Evolutionary conservation across 2,113 vertebrate species (phyloP).

Genomic region (Elephas maximus): DNA sequence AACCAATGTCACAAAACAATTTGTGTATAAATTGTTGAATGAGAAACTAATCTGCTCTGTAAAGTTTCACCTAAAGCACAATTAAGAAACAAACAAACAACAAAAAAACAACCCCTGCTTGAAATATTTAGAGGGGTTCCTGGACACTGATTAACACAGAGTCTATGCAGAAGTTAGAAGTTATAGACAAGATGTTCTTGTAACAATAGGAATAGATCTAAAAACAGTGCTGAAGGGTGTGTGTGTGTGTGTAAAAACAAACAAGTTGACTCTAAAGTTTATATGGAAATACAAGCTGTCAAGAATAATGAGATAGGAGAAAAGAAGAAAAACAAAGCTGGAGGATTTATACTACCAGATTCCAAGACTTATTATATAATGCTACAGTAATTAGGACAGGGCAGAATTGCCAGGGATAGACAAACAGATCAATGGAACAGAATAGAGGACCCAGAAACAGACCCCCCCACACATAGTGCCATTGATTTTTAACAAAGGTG

Average conservation of each 20-base stretch:
- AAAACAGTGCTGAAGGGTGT: background rate
- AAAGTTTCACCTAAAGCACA: too few relatives aligned
- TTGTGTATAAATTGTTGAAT: too few relatives aligned
- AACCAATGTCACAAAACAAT: too few relatives aligned
- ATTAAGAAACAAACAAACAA: too few relatives aligned
- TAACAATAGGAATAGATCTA: background rate
- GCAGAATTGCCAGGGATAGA: background rate
- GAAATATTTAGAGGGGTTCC: background rate
- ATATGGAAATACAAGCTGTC: background rate
- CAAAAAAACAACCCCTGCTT: background rate
- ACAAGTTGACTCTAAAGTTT: background rate
- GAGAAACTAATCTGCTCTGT: too few relatives aligned
- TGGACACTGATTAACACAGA: background rate
- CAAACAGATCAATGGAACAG: background rate
- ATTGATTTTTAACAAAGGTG: background rate
- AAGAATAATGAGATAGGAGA: background rate
- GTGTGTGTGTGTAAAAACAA: background rate
- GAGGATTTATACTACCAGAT: background rate
- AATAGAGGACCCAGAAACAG: background rate
- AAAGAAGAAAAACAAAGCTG: background rate
- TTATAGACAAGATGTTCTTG: background rate
- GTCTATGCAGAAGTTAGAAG: fast-evolving
- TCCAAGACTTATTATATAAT: too few relatives aligned
- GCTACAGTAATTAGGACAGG: background rate
- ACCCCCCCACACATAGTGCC: fast-evolving